Percentiles rank a stretch among this genome's conserved stretches.
Evolutionary conservation across 2,113 vertebrate genomes (phyloP).

Genomic region (Benthochromis sp.): DNA sequence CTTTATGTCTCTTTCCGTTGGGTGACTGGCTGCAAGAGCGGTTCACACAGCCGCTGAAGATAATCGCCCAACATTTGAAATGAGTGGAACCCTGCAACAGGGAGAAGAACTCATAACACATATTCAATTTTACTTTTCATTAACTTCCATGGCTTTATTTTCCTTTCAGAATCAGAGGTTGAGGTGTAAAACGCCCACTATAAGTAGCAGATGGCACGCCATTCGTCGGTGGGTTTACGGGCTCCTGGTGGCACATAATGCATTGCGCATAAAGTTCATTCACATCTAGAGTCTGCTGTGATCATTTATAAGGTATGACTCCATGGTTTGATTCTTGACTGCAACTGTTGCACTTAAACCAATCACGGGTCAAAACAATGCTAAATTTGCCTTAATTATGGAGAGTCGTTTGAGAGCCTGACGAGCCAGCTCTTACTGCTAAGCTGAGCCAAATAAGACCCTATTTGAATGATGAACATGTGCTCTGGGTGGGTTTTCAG

Average conservation of each 20-base stretch:
- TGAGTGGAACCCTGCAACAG: background rate
- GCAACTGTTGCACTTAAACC: background rate
- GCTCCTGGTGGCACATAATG: background rate
- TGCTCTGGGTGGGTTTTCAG: conserved; percentile 18
- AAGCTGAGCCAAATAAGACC: background rate
- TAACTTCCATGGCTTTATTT: background rate
- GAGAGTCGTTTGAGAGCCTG: background rate
- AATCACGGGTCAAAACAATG: background rate
- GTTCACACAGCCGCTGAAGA: background rate
- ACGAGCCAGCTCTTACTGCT: background rate
- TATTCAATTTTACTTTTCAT: background rate
- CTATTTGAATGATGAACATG: background rate
- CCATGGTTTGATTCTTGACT: background rate
- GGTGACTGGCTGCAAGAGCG: background rate
- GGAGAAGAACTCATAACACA: background rate
- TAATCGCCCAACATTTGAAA: background rate
- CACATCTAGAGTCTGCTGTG: background rate
- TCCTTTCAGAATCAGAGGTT: background rate
- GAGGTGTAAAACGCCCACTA: background rate
- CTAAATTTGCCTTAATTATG: background rate
- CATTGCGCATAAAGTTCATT: background rate
- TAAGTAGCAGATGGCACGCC: background rate
- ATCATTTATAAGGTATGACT: background rate
- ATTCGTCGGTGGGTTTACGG: background rate
- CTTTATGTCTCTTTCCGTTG: background rate